phyloP scores from a whole-genome alignment of 2,888 invertebrate species.

The Tupiocoris notatus region DNA sequence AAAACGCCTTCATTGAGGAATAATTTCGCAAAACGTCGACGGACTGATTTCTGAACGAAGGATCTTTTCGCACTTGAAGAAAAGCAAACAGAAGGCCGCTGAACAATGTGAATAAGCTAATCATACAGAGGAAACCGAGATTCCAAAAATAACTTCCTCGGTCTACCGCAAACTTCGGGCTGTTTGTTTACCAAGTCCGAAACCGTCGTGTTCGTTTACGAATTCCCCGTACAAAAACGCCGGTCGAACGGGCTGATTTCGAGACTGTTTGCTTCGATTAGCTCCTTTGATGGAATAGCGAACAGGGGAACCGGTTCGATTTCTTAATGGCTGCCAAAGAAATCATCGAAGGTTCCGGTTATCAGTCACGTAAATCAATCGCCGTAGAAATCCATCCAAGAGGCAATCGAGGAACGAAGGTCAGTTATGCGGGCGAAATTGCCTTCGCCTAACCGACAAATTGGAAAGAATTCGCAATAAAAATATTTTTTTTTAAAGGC shows the following conservation, averaged over 20 bases:
- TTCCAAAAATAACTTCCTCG: background rate
- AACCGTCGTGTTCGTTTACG: slow-evolving; percentile 1
- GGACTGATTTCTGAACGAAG: no score
- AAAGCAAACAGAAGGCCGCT: background rate
- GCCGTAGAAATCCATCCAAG: background rate
- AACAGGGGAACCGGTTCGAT: background rate
- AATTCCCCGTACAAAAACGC: background rate
- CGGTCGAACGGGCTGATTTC: background rate
- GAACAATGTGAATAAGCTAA: no score
- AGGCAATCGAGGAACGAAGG: background rate
- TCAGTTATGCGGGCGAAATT: background rate
- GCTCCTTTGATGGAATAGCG: slow-evolving; percentile 3
- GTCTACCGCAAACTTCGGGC: background rate
- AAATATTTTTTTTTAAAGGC: no score
- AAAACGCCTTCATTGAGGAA: no score
- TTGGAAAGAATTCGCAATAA: no score
- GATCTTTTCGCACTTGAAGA: background rate
- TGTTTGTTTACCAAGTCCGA: slow-evolving; percentile 11
- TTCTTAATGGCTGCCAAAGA: background rate
- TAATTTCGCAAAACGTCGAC: no score
- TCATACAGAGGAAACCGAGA: background rate
- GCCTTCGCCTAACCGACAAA: no score
- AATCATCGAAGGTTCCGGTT: background rate
- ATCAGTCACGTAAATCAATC: background rate
- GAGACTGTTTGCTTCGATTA: background rate